A percentile compares a stretch with the other conserved stretches of the same genome.
Conservation (phyloP, 2,797 vertebrate species). For the Anableps anableps region DNA sequence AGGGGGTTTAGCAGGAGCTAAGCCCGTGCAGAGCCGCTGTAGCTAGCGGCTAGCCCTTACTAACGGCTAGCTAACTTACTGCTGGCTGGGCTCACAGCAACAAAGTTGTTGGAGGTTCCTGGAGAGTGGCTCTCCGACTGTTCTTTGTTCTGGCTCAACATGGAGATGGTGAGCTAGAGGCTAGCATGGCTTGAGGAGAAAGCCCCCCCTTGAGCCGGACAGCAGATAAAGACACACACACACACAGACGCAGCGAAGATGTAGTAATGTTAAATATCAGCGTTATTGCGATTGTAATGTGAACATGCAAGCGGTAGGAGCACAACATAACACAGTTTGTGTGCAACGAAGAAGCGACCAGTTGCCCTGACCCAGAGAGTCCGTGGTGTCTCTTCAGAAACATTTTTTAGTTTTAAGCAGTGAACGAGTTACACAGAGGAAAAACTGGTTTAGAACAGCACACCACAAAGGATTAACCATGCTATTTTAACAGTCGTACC, state of each 20-base stretch:
- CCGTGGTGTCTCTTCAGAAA: background rate
- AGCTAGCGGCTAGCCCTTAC: conserved; percentile 66
- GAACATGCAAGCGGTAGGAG: conserved; percentile 2
- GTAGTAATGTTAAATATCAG: conserved; percentile 27
- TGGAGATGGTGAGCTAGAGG: conserved; percentile 61
- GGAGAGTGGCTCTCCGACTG: conserved; percentile 66
- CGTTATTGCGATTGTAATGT: conserved; percentile 20
- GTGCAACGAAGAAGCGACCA: conserved; percentile 18
- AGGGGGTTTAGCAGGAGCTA: conserved; percentile 23
- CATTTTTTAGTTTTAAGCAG: conserved; percentile 2
- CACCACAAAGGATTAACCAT: background rate
- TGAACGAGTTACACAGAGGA: conserved; percentile 15
- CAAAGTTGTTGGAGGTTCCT: conserved; percentile 77
- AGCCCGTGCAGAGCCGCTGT: conserved; percentile 23
- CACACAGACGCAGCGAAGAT: background rate
- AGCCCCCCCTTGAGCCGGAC: conserved; percentile 25
- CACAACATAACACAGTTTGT: background rate
- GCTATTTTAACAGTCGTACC: background rate
- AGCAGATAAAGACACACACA: conserved; percentile 27
- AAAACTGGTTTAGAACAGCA: background rate
- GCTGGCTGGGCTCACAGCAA: conserved; percentile 53
- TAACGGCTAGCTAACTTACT: conserved; percentile 68
- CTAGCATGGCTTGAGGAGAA: conserved; percentile 61
- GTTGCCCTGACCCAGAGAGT: conserved; percentile 38
- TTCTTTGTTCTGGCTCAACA: conserved; percentile 81